Conservation (phyloP, 2,113 vertebrate species). For the Corydoras sp. region DNA sequence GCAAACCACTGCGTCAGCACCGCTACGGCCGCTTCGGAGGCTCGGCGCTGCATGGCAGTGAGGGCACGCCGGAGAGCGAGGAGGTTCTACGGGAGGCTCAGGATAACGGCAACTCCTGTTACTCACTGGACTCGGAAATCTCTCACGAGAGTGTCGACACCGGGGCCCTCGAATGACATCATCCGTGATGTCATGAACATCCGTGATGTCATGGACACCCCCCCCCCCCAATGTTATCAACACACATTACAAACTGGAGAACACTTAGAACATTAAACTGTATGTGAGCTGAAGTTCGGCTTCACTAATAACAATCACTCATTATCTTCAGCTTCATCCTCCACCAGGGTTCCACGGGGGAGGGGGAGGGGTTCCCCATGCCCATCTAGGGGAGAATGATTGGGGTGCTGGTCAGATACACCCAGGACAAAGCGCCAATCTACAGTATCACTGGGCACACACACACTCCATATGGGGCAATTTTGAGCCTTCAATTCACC, state of each 20-base stretch:
- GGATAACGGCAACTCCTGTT: constrained; percentile 80
- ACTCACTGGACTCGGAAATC: constrained; percentile 78
- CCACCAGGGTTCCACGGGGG: too few relatives aligned
- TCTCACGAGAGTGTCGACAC: constrained; percentile 81
- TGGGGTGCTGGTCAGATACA: too few relatives aligned
- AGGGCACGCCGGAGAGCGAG: constrained; percentile 63
- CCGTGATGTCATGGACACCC: not conserved
- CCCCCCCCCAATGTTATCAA: not conserved
- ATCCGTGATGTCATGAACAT: not conserved
- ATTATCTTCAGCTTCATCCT: too few relatives aligned
- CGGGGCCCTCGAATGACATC: constrained; percentile 74
- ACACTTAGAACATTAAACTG: too few relatives aligned
- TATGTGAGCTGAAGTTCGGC: too few relatives aligned
- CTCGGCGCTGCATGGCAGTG: constrained; percentile 66
- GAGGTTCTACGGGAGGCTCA: constrained; percentile 66
- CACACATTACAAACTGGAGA: constrained; percentile 1
- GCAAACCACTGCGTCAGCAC: constrained; percentile 74
- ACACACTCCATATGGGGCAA: too few relatives aligned
- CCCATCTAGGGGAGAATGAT: too few relatives aligned
- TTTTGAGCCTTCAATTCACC: too few relatives aligned
- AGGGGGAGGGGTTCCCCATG: too few relatives aligned
- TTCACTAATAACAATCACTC: too few relatives aligned
- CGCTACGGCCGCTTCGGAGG: constrained; percentile 76
- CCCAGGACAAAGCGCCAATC: too few relatives aligned
- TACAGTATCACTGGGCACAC: too few relatives aligned